phyloP scores from a whole-genome alignment of 2,888 invertebrate species.

The Spodoptera picta region DNA sequence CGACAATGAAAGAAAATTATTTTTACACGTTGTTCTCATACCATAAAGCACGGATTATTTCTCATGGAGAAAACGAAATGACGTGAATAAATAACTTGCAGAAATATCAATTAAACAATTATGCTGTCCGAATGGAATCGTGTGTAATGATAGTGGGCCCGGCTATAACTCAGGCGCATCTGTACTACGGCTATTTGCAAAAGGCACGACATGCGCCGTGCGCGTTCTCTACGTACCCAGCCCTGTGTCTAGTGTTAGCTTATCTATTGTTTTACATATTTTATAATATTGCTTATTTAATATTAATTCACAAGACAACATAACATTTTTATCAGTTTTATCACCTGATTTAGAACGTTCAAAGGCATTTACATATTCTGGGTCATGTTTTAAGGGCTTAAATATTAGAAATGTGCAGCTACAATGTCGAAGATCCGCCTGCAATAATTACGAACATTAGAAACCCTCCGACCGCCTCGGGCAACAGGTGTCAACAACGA shows the following conservation, averaged over 20 bases:
- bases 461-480: slow-evolving; percentile 40
- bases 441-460: slow-evolving; percentile 47
- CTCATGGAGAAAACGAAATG: slow-evolving; percentile 84
- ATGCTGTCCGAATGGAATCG: slow-evolving; percentile 89
- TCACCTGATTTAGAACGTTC: slow-evolving; percentile 18
- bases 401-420: slow-evolving; percentile 21
- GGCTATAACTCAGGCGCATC: slow-evolving; percentile 88
- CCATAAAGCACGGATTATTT: slow-evolving; percentile 81
- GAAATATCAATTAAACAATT: slow-evolving; percentile 90
- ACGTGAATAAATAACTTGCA: slow-evolving; percentile 89
- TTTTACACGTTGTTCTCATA: slow-evolving; percentile 52
- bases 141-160: slow-evolving; percentile 88
- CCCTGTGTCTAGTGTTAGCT: slow-evolving; percentile 41
- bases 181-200: slow-evolving; percentile 87
- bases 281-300: slow-evolving; percentile 24
- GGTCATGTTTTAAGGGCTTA: slow-evolving; percentile 10
- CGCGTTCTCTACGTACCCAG: slow-evolving; percentile 38
- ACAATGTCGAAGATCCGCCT: slow-evolving; percentile 31
- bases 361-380: slow-evolving; percentile 13
- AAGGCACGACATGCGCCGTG: slow-evolving; percentile 82
- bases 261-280: slow-evolving; percentile 37
- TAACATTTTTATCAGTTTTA: slow-evolving; percentile 15
- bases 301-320: slow-evolving; percentile 13
- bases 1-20: slow-evolving; percentile 46
- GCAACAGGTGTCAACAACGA: slow-evolving; percentile 50